phyloP scores from a whole-genome alignment of 2,113 vertebrate species.

The Furnarius figulus region DNA sequence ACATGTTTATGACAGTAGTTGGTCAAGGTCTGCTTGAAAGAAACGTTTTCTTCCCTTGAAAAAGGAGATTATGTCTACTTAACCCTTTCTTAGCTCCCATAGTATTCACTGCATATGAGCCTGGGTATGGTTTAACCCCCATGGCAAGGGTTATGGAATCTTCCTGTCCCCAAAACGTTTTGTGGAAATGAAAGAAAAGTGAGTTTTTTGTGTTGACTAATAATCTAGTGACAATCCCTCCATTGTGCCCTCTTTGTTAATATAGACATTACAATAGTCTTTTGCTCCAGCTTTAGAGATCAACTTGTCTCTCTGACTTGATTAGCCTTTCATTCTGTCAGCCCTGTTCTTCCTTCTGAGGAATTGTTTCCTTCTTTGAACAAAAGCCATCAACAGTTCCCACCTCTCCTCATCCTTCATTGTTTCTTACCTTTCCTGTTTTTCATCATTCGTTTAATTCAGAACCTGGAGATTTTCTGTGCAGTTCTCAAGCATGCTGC shows the following conservation, averaged over 20 bases:
- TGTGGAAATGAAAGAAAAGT: conserved; percentile 7
- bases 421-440: conserved; percentile 45
- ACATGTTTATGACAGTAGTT: conserved; percentile 69
- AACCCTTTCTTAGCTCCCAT: conserved; percentile 29
- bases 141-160: background rate
- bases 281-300: conserved; percentile 31
- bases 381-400: conserved; percentile 46
- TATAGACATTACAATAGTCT: conserved; percentile 23
- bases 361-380: conserved; percentile 57
- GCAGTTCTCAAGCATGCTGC: background rate
- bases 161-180: background rate
- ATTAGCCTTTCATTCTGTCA: conserved; percentile 58
- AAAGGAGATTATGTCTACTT: conserved; percentile 39
- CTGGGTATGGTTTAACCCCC: background rate
- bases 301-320: conserved; percentile 47
- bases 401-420: background rate
- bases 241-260: conserved; percentile 10
- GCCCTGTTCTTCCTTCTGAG: conserved; percentile 32
- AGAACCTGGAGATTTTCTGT: background rate
- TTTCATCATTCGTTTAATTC: conserved; percentile 49
- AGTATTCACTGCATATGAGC: background rate
- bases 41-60: conserved; percentile 56
- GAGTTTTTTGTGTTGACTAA: conserved; percentile 18
- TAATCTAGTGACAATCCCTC: background rate
- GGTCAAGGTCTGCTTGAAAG: conserved; percentile 70